These are phyloP conservation scores for Athene noctua DNA, from an alignment of 2,113 vertebrate species.

Conservation along the genomic window DNA sequence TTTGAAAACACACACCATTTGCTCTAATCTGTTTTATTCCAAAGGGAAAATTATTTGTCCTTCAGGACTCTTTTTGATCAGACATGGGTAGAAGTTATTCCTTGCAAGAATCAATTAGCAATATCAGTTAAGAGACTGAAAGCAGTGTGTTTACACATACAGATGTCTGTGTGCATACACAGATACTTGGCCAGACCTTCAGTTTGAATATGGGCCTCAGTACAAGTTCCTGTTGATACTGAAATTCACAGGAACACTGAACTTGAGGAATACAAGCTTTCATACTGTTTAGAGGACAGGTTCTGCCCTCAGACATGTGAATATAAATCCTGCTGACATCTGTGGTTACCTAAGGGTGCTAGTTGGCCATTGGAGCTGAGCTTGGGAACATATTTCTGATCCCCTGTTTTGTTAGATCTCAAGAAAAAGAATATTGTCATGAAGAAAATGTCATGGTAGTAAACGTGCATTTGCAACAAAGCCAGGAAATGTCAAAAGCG, in stretches of 20 bases:
- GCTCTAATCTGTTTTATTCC: background rate
- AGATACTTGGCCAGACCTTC: background rate
- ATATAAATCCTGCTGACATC: background rate
- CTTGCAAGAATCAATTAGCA: background rate
- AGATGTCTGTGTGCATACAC: background rate
- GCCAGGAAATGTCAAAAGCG: background rate
- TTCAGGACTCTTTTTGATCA: background rate
- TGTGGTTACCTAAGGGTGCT: background rate
- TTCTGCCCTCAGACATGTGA: background rate
- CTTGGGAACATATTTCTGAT: background rate
- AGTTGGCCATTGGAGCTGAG: background rate
- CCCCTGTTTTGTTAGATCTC: background rate
- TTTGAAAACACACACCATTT: background rate
- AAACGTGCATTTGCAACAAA: background rate
- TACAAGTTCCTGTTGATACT: background rate
- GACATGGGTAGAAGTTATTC: background rate
- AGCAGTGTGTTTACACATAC: background rate
- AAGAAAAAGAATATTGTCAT: background rate
- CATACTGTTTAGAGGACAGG: background rate
- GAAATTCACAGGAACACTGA: background rate
- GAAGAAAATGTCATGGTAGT: background rate
- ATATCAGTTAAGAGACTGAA: background rate
- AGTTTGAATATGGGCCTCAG: background rate
- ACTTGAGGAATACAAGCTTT: background rate
- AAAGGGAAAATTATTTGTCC: background rate